These are phyloP conservation scores for Cyphomyrmex costatus DNA, from an alignment of 1,140 invertebrate genomes.

Conservation along the genomic window DNA sequence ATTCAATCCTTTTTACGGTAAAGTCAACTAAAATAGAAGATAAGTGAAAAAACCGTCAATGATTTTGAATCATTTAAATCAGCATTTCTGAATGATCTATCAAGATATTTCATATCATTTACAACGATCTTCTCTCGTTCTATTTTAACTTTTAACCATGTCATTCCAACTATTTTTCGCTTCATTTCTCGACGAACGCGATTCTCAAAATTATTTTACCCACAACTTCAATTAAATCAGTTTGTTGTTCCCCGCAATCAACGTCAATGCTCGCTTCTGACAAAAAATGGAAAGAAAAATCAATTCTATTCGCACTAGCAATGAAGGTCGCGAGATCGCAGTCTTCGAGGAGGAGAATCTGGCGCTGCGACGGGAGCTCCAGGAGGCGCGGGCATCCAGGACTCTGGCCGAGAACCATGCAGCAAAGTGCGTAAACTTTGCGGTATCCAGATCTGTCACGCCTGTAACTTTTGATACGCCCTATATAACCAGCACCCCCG, in stretches of 20 bases:
- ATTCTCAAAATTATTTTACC: not conserved
- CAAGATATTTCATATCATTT: slow-evolving; percentile 3
- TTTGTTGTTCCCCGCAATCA: not conserved
- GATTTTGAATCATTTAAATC: slow-evolving; percentile 15
- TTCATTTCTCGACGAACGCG: slow-evolving; percentile 4
- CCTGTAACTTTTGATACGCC: slow-evolving; percentile 82
- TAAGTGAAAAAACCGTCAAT: slow-evolving; percentile 4
- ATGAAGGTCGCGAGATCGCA: slow-evolving; percentile 84
- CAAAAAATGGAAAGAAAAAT: slow-evolving; percentile 42
- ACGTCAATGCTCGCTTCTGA: slow-evolving; percentile 6
- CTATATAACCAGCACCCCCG: slow-evolving; percentile 84
- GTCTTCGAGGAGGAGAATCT: slow-evolving; percentile 86
- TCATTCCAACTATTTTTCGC: not conserved
- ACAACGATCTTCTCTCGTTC: not conserved
- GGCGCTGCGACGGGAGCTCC: slow-evolving; percentile 84
- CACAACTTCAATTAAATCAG: not conserved
- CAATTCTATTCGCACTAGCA: slow-evolving; percentile 79
- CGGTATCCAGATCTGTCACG: slow-evolving; percentile 78
- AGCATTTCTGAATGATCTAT: not conserved
- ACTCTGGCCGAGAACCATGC: slow-evolving; percentile 80
- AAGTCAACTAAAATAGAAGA: slow-evolving; percentile 3
- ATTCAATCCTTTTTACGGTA: slow-evolving; percentile 15
- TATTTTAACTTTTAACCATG: not conserved
- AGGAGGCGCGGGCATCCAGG: slow-evolving; percentile 83
- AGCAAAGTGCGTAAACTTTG: slow-evolving; percentile 84